Percentiles rank a stretch among this genome's conserved stretches.
Evolutionary conservation across 2,113 vertebrate genomes (phyloP).

Genomic region (Eclectus roratus): DNA sequence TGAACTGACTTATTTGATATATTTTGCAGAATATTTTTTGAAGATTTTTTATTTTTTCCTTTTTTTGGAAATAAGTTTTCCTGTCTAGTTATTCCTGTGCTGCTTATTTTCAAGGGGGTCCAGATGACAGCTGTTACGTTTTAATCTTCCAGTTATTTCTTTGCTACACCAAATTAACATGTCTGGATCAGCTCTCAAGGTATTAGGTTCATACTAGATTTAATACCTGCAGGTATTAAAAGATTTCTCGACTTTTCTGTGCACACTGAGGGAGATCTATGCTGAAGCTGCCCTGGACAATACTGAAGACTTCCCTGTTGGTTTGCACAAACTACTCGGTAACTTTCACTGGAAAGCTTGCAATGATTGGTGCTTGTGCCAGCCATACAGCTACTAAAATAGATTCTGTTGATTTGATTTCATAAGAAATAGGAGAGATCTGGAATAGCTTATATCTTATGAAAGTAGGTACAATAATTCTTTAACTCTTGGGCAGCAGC

Average conservation of each 20-base stretch:
- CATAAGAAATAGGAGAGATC: constrained; percentile 5
- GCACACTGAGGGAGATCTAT: background rate
- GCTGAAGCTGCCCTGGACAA: background rate
- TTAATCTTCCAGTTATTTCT: background rate
- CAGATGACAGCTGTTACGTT: background rate
- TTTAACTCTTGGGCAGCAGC: background rate
- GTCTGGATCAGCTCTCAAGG: background rate
- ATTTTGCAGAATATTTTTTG: background rate
- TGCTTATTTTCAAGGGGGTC: background rate
- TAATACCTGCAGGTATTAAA: background rate
- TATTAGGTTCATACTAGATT: background rate
- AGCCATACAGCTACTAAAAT: background rate
- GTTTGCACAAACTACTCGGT: background rate
- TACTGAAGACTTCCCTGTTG: background rate
- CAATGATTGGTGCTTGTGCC: background rate
- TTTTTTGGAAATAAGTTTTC: background rate
- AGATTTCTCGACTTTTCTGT: background rate
- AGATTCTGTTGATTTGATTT: background rate
- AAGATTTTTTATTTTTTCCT: background rate
- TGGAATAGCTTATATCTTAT: background rate
- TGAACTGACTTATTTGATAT: background rate
- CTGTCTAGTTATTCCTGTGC: background rate
- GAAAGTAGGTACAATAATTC: background rate
- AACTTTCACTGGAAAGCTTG: background rate
- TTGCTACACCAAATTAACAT: background rate